Conservation (phyloP, 1,140 invertebrate species). For the Tribolium castaneum region DNA sequence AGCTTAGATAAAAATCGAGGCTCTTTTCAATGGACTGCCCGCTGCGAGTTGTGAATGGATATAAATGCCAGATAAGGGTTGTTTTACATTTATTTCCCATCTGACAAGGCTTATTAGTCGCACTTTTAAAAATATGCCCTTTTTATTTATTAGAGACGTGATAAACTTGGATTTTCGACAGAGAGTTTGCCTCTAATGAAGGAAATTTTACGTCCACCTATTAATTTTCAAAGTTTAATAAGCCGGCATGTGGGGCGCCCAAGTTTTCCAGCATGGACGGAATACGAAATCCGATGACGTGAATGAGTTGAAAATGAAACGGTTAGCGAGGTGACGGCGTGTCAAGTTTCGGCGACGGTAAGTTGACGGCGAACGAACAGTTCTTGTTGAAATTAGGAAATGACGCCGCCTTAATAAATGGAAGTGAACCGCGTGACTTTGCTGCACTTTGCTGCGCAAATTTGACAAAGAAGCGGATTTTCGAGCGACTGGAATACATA, state of each 20-base stretch:
- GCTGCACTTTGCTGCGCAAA: not conserved
- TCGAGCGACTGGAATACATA: not conserved
- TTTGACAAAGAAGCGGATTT: not conserved
- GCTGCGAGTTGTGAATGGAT: slow-evolving; percentile 31
- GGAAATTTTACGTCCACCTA: not conserved
- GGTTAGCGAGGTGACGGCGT: slow-evolving; percentile 40
- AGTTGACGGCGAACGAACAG: slow-evolving; percentile 37
- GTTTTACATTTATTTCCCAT: slow-evolving; percentile 28
- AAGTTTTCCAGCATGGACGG: slow-evolving; percentile 13
- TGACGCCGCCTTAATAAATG: slow-evolving; percentile 27
- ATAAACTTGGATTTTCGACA: slow-evolving; percentile 3
- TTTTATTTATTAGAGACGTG: not conserved
- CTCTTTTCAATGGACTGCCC: slow-evolving; percentile 31
- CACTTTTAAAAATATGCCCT: not conserved
- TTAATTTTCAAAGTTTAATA: slow-evolving; percentile 5
- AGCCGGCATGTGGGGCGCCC: not conserved
- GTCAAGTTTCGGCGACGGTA: slow-evolving; percentile 41
- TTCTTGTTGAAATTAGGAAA: slow-evolving; percentile 31
- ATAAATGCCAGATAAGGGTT: slow-evolving; percentile 30
- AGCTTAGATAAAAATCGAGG: slow-evolving; percentile 27
- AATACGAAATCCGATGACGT: slow-evolving; percentile 28
- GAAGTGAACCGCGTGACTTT: not conserved
- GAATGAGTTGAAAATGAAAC: slow-evolving; percentile 43
- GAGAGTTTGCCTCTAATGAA: not conserved
- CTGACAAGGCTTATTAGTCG: slow-evolving; percentile 28